These are phyloP conservation scores for Galaxias olidus DNA, from an alignment of 2,797 vertebrate genomes.

Conservation along the genomic window DNA sequence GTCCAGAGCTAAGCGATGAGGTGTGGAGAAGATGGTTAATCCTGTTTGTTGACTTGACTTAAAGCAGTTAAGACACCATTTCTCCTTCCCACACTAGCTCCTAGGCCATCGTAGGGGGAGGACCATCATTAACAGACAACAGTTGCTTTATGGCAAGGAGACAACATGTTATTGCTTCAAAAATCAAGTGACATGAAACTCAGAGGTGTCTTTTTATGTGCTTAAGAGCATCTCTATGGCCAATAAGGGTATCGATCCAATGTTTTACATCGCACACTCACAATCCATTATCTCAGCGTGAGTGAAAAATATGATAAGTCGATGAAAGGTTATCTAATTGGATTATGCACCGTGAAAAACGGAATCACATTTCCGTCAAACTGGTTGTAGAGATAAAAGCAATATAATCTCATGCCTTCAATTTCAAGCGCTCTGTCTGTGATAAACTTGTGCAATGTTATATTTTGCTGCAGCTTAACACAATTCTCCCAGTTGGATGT, in stretches of 20 bases:
- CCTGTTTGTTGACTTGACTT: not conserved
- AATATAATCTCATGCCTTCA: no score
- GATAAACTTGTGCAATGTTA: not conserved
- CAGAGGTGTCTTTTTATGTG: constrained; percentile 58
- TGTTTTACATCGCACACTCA: constrained; percentile 35
- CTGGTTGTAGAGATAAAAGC: no score
- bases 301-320: constrained; percentile 36
- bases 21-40: not conserved
- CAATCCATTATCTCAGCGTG: constrained; percentile 60
- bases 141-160: no score
- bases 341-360: no score
- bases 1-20: not conserved
- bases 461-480: not conserved
- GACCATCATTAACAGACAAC: no score
- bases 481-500: not conserved
- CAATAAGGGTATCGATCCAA: constrained; percentile 63
- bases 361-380: no score
- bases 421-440: not conserved
- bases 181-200: constrained; percentile 15
- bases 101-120: no score
- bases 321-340: constrained; percentile 31
- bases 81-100: not conserved
- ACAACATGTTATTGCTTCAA: no score
- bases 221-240: constrained; percentile 56
- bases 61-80: no score